Evolutionary conservation across 2,113 vertebrate species (phyloP), one percentile per base, ranked within the genome.

Genomic region (Spheniscus mendiculus): DNA sequence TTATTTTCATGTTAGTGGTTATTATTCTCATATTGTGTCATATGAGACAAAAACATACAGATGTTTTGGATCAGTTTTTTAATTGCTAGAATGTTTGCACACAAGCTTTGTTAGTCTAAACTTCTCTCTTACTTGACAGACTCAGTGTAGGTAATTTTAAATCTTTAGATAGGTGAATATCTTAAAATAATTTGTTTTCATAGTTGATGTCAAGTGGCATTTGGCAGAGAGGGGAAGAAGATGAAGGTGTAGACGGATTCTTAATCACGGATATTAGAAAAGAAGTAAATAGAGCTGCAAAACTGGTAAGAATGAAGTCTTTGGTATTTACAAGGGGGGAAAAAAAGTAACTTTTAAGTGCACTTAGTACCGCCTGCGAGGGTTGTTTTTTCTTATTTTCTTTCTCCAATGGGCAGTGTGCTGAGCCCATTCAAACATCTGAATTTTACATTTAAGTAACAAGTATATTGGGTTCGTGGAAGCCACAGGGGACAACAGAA

Each of bases 181-280:
- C 80, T 96, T 94, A 65, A 93, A 93, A 63, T 92, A 38, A 73
- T 93, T 87, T 98, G 29, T 95, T 93, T 98, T 98, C 63, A 29
- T 95, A 99, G 99, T 97, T 99, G 94, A 99, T 99, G 97, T 99
- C 99, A 58, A 99, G 99, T 98, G 99, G 99, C 55, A 98, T 99
- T 94, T 99, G 99, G 98, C 99, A 99, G 96, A 98, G 99, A 63
- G 99, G 99, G 34, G 73, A 98, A 96, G 99, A 99, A 94, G 77
- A 98, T 80, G 99, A 99, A 97, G 99, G 99, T 47, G 93, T 99
- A 52, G 98, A 99, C 87, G 99, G 99, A 47, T 99, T 99, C 98
- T 98, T 99, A 87, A 96, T 99, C 58, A 96, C 98, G 8, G 99
- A 99, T 96, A 99, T 99, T 95, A 98, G 95, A 89, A 98, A 98